phyloP scores from a whole-genome alignment of 1,140 invertebrate genomes.

The Listronotus bonariensis region DNA sequence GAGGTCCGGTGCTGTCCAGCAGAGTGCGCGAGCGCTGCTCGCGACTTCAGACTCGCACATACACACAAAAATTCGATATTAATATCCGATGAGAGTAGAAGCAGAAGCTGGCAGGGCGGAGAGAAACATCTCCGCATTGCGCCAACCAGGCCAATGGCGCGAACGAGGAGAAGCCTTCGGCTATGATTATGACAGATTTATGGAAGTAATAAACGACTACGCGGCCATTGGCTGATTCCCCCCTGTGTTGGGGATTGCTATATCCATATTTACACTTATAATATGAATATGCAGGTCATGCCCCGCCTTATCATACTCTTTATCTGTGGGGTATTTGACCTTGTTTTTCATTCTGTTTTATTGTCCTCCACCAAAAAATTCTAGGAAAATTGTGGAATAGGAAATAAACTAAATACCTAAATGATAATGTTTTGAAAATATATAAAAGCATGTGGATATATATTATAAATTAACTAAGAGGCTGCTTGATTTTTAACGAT shows the following conservation, averaged over 20 bases:
- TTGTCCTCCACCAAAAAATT: too few relatives aligned
- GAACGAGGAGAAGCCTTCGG: constrained; percentile 30
- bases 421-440: too few relatives aligned
- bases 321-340: neutral
- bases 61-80: constrained; percentile 62
- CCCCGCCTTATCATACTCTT: constrained; percentile 7
- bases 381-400: too few relatives aligned
- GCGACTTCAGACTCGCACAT: constrained; percentile 36
- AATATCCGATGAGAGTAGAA: constrained; percentile 54
- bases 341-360: too few relatives aligned
- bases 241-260: constrained; percentile 17
- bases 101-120: constrained; percentile 45
- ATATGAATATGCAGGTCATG: constrained; percentile 52
- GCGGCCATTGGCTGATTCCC: constrained; percentile 54
- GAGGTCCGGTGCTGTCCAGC: constrained; percentile 37
- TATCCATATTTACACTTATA: constrained; percentile 19
- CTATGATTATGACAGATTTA: constrained; percentile 58
- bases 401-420: too few relatives aligned
- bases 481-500: too few relatives aligned
- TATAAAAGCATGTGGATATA: too few relatives aligned
- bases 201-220: constrained; percentile 65
- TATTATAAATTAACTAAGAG: too few relatives aligned
- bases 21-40: constrained; percentile 28
- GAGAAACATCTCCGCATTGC: constrained; percentile 48
- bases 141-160: constrained; percentile 47